Base-by-base conservation (phyloP, 2,113 vertebrate species). In the Barbus barbus region DNA sequence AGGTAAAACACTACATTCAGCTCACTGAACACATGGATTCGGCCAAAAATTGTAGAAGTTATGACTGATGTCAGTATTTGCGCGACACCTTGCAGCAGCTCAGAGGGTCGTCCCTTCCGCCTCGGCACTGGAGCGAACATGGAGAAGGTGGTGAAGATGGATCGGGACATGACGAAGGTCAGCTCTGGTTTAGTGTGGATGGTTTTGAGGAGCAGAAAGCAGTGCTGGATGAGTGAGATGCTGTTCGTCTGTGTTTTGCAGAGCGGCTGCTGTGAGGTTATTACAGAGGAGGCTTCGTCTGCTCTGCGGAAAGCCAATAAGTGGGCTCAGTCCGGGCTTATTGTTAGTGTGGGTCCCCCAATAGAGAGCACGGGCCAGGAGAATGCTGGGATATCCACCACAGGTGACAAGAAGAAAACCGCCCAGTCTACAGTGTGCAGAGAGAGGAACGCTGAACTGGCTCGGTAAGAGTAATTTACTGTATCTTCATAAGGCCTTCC, bases 131-230 rank as follows among this genome's bases (percentile, higher is more conserved):
- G 98, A 5, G 97, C 98, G 60, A 99, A 99, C 90, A 99, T 99
- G 98, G 98, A 99, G 91, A 99, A 99, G 86, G 98, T 99, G 76
- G 98, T 99, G 81, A 99, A 99, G 92, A 99, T 99, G 98, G 98
- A 99, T 90, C 93, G 97, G 84, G 98, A 99, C 88, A 98, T 99
- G 98, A 99, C 98, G 13, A 99, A 99, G 93, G 98, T 98, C 91
- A 44, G 9, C 31, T 3, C 67, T 77, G 48, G 12, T 26, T 69
- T 73, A 22, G 33, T n/a, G 67, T n/a, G 4, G 20, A 71, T 12
- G 36, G 36, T 22, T 36, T 36, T 69, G 8, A 3, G 6, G 31
- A 36, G 31, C 31, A 36, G 33, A 67, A 20, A 36, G 18, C 65
- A 22, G 28, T 69, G 71, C 26, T 33, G 31, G 31, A 33, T 33